A percentile compares a stretch with the other conserved stretches of the same genome.
These are phyloP conservation scores for Proales similis DNA, from an alignment of 1,140 invertebrate species.

Conservation along the genomic window DNA sequence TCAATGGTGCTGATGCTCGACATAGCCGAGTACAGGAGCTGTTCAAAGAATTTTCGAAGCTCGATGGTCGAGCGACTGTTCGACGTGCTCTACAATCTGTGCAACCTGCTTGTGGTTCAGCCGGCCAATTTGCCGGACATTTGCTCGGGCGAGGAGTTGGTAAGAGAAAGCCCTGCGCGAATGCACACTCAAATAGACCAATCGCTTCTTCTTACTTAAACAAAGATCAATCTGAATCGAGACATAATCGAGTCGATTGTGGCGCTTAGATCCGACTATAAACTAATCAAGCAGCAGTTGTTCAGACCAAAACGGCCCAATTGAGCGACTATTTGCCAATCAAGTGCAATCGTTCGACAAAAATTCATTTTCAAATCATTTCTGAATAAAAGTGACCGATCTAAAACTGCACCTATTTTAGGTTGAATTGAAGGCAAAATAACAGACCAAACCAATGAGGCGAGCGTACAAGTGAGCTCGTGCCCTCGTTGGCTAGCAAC, in stretches of 20 bases:
- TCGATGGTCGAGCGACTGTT: slow-evolving; percentile 75
- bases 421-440: no score
- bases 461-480: no score
- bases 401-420: no score
- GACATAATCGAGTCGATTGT: slow-evolving; percentile 81
- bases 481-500: no score
- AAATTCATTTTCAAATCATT: no score
- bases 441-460: no score
- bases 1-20: slow-evolving; percentile 96
- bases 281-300: slow-evolving; percentile 74
- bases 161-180: slow-evolving; percentile 53
- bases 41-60: slow-evolving; percentile 66
- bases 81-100: slow-evolving; percentile 86
- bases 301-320: no score
- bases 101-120: slow-evolving; percentile 86
- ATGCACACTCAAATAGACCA: not conserved
- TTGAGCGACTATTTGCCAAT: no score
- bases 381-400: no score
- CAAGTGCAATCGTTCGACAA: no score
- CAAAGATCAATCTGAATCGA: no score
- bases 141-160: slow-evolving; percentile 82
- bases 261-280: slow-evolving; percentile 82
- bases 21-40: slow-evolving; percentile 84
- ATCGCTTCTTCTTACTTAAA: slow-evolving; percentile 11
- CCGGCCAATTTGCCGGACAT: slow-evolving; percentile 92